phyloP scores from a whole-genome alignment of 2,797 vertebrate genomes.

The Brotula barbata region DNA sequence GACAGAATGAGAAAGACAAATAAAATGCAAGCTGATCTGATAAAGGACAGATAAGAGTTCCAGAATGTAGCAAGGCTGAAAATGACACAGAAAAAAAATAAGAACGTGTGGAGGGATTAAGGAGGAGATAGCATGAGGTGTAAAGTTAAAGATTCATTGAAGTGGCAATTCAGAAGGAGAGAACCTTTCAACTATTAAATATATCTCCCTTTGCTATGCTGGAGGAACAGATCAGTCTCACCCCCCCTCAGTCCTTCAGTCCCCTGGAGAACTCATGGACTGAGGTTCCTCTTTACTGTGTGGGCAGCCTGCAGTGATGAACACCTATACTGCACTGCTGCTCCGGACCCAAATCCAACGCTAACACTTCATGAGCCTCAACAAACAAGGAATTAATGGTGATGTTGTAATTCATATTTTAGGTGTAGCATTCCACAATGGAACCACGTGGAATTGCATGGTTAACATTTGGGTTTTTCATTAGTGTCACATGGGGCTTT shows the following conservation, averaged over 20 bases:
- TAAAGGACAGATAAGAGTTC: conserved; percentile 22
- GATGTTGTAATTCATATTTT: not conserved
- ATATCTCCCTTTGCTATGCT: conserved; percentile 13
- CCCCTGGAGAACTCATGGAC: conserved; percentile 39
- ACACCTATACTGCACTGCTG: not conserved
- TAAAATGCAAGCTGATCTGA: no score
- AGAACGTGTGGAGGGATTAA: conserved; percentile 19
- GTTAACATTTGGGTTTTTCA: no score
- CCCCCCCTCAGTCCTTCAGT: conserved; percentile 3
- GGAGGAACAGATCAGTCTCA: conserved; percentile 31
- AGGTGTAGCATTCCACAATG: no score
- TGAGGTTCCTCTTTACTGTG: conserved; percentile 7
- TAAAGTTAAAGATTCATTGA: conserved; percentile 30
- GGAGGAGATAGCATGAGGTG: no score
- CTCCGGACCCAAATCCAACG: not conserved
- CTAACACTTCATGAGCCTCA: not conserved
- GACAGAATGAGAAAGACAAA: no score
- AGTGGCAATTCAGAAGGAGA: conserved; percentile 9
- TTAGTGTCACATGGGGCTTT: no score
- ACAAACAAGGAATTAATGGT: not conserved
- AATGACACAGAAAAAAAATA: conserved; percentile 5
- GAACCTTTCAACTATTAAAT: conserved; percentile 10
- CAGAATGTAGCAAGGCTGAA: conserved; percentile 7
- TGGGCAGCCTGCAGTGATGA: not conserved
- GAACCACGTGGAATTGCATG: no score